Conservation (phyloP, 2,113 vertebrate species). For the Calyptomena viridis region DNA sequence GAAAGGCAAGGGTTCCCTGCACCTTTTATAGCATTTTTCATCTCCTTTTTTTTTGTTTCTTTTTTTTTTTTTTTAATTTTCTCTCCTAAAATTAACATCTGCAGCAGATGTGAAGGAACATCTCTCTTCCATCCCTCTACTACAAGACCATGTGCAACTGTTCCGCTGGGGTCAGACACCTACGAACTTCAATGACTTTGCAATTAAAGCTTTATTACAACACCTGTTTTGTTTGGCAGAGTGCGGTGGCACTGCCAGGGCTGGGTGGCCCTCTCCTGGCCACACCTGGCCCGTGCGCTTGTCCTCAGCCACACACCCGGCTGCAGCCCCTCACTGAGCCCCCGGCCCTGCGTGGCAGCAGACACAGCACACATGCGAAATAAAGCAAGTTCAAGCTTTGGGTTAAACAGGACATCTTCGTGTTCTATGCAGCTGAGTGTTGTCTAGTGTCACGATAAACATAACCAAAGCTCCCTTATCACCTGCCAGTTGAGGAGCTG, state of each 20-base stretch:
- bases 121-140: not conserved
- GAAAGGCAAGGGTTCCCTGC: not conserved
- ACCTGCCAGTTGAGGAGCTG: no score
- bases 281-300: not conserved
- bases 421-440: not conserved
- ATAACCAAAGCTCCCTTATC: not conserved
- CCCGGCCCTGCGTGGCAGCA: not conserved
- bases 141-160: accelerated
- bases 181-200: not conserved
- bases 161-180: not conserved
- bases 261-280: slow-evolving; percentile 62
- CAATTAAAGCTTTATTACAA: not conserved
- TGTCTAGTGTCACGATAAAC: not conserved
- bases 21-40: not conserved
- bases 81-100: not conserved
- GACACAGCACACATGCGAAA: accelerated
- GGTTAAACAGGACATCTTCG: not conserved
- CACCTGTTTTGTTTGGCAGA: not conserved
- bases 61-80: not conserved
- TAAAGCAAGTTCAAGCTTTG: not conserved
- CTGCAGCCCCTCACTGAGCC: not conserved
- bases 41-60: not conserved
- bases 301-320: not conserved
- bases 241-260: not conserved
- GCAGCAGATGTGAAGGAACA: accelerated